Evolutionary conservation across 1,140 invertebrate genomes (phyloP), one percentile per base, ranked within the genome.

Genomic region (Delia radicum): DNA sequence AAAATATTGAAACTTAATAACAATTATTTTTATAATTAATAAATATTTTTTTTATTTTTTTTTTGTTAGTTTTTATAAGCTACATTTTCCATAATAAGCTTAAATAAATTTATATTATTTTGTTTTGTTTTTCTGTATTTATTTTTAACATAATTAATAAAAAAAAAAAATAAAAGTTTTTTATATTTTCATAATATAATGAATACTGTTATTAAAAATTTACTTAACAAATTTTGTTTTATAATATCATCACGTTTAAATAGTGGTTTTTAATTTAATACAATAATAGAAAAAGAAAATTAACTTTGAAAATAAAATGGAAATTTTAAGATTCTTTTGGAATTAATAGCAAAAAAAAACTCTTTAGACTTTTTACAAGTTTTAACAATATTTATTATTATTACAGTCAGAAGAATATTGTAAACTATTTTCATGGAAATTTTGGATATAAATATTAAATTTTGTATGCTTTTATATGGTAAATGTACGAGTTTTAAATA

Each of bases 171-270:
- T 55, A 21, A 55, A 55, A 55, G 2, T 48, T 55, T 55, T 15
- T 8, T 55, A 55, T 55, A 55, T 55, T 55, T n/a, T 55, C 48
- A 55, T 55, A 55, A 55, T 55, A 55, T 55, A 55, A 55, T 55
- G 48, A 55, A 55, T 55, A 55, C 48, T 55, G 48, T 55, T 55
- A 21, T 55, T 55, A 21, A 55, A 21, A 24, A 55, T 10, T 55
- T 55, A 55, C 18, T 55, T 55, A 55, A 55, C n/a, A 55, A 55
- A 21, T 55, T 55, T 55, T 48, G 18, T 21, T 7, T 4, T 8
- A 55, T 55, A 55, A 55, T 55, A 55, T 55, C 48, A 55, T 55
- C 18, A 55, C 18, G 48, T 10, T 55, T 55, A 55, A 21, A 15
- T 48, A 48, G 42, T 48, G 42, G 42, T 55, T 55, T 24, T 55